Evolutionary conservation across 1,140 invertebrate species (phyloP), one percentile per base, ranked within the genome.

Genomic region (Listronotus bonariensis): DNA sequence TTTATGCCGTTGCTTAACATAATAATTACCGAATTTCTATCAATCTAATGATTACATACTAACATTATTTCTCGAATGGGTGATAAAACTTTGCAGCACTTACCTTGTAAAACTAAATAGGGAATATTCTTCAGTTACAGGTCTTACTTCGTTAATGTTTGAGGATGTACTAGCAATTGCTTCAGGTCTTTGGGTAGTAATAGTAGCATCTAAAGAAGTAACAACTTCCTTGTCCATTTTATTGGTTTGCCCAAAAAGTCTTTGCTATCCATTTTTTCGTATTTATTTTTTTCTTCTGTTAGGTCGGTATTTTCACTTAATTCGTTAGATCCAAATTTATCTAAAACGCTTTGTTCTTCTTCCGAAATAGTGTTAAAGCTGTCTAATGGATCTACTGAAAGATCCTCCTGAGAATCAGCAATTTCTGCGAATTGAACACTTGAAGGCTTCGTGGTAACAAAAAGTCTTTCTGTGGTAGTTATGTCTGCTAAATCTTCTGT

Each of bases 21-120:
- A n/a, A n/a, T n/a, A n/a, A n/a, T n/a, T n/a, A n/a, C n/a, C n/a
- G n/a, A n/a, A 26, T 26, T 26, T 26, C 20, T 26, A 26, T 26
- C 20, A 26, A 26, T 1, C 20, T 26, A 26, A 26, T 26, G 20
- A 26, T 26, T 26, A 26, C 5, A 3, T 26, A 26, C 20, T 26
- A 26, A 3, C 1, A 26, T 26, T 26, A 26, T 26, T 26, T 26
- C 5, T 5, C 5, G 5, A n/a, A 11, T 40, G n/a, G 14, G 6
- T 36, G 8, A n/a, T 17, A 15, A 54, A 38, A 38, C 40, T 14
- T 36, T 9, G 18, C 14, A 40, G 17, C 14, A 38, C 46, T 31
- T 7, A 60, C 45, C 57, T 45, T 0, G 83, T 82, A 49, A 83
- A 82, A 10, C 78, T 72, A 2, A 54, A 63, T 15, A 77, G 46